These are phyloP conservation scores for Diabrotica balteata DNA, from an alignment of 2,888 invertebrate species.

Conservation along the genomic window DNA sequence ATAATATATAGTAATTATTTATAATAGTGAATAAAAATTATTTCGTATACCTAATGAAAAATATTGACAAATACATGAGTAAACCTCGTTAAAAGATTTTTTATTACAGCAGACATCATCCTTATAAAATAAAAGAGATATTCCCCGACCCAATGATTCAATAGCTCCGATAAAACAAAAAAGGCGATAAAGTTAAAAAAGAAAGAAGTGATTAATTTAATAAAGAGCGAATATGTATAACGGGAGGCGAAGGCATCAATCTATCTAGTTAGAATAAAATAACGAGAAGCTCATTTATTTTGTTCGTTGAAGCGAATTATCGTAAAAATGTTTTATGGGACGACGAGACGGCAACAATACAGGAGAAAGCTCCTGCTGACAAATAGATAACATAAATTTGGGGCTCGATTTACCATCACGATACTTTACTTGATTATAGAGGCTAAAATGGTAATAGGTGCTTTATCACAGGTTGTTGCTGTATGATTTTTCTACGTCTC, in stretches of 20 bases:
- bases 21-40: too few species aligned
- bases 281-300: slow-evolving; percentile 51
- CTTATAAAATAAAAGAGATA: too few species aligned
- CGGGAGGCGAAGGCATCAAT: slow-evolving; percentile 41
- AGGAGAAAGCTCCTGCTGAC: slow-evolving; percentile 38
- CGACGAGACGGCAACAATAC: slow-evolving; percentile 48
- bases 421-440: slow-evolving; percentile 33
- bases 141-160: neutral
- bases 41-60: too few species aligned
- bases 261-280: slow-evolving; percentile 50
- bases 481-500: slow-evolving; percentile 4
- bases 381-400: slow-evolving; percentile 48
- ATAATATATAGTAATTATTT: too few species aligned
- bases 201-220: slow-evolving; percentile 24
- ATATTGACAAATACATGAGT: too few species aligned
- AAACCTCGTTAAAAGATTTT: too few species aligned
- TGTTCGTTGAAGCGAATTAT: slow-evolving; percentile 51
- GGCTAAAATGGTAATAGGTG: slow-evolving; percentile 13
- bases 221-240: slow-evolving; percentile 20
- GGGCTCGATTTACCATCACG: slow-evolving; percentile 22
- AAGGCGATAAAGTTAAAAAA: slow-evolving; percentile 3
- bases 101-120: too few species aligned
- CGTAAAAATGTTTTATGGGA: slow-evolving; percentile 54
- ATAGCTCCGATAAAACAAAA: neutral
- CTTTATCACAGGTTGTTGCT: slow-evolving; percentile 5